phyloP scores from a whole-genome alignment of 2,888 invertebrate species.

The Spilarctia lutea region DNA sequence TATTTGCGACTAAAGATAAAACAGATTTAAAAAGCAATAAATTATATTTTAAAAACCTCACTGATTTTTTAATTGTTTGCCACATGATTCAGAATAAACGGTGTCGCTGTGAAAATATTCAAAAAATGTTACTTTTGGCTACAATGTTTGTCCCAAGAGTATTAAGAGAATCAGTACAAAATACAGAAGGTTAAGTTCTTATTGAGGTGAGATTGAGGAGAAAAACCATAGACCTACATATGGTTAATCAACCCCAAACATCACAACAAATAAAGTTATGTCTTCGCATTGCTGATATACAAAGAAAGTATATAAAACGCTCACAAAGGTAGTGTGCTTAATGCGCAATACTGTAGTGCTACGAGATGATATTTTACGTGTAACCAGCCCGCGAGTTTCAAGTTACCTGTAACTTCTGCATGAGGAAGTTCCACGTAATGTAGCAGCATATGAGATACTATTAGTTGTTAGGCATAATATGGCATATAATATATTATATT shows the following conservation, averaged over 20 bases:
- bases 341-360: neutral
- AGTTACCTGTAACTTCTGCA: neutral
- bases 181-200: neutral
- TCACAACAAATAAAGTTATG: neutral
- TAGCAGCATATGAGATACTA: neutral
- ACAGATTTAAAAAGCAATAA: slow-evolving; percentile 14
- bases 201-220: neutral
- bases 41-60: slow-evolving; percentile 17
- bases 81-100: slow-evolving; percentile 11
- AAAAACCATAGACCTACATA: no score
- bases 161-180: neutral
- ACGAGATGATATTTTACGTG: neutral
- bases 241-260: neutral
- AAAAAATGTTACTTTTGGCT: neutral
- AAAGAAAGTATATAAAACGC: neutral
- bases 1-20: slow-evolving; percentile 6
- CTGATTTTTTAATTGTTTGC: slow-evolving; percentile 5
- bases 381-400: no score
- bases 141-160: neutral
- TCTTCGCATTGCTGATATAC: neutral
- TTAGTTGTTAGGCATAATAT: neutral
- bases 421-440: neutral
- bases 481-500: no score
- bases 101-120: neutral
- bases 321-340: neutral